Conservation (phyloP, 2,888 invertebrate genomes). For the Torymus auratus region DNA sequence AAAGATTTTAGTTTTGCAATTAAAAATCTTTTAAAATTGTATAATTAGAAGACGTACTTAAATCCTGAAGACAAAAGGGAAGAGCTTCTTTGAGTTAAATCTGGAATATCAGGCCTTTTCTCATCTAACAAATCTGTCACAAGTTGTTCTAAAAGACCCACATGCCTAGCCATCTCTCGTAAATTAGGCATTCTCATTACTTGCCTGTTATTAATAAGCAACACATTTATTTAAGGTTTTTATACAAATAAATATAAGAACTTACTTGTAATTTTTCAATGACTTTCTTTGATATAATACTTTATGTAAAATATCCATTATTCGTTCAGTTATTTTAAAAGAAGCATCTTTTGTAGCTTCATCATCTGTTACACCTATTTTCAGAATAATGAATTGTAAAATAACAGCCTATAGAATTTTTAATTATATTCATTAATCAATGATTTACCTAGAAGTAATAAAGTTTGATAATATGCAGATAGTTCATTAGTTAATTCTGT, state of each 20-base stretch:
- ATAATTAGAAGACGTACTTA: slow-evolving; percentile 77
- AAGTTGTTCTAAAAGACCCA: slow-evolving; percentile 80
- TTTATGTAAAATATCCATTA: slow-evolving; percentile 73
- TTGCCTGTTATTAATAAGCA: slow-evolving; percentile 70
- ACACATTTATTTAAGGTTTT: neutral
- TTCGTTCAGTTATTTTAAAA: slow-evolving; percentile 69
- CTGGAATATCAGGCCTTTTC: slow-evolving; percentile 79
- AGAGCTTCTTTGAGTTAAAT: slow-evolving; percentile 80
- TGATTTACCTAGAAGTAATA: slow-evolving; percentile 67
- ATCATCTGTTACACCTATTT: slow-evolving; percentile 65
- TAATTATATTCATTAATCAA: slow-evolving; percentile 26
- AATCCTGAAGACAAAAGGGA: slow-evolving; percentile 82
- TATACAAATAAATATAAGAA: slow-evolving; percentile 9
- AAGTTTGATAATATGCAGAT: slow-evolving; percentile 70
- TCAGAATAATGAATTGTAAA: slow-evolving; percentile 13
- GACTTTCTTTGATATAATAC: slow-evolving; percentile 74
- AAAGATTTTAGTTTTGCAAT: neutral
- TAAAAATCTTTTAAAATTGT: neutral
- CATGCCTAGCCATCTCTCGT: slow-evolving; percentile 78
- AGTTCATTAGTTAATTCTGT: slow-evolving; percentile 62
- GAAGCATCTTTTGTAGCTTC: slow-evolving; percentile 69
- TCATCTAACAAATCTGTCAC: slow-evolving; percentile 80
- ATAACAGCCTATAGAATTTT: slow-evolving; percentile 11
- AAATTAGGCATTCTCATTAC: slow-evolving; percentile 78
- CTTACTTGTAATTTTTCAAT: slow-evolving; percentile 76